Percentiles rank a stretch among this genome's conserved stretches.
Evolutionary conservation across 2,888 invertebrate species (phyloP).

Genomic region (Xestia rhomboidea): DNA sequence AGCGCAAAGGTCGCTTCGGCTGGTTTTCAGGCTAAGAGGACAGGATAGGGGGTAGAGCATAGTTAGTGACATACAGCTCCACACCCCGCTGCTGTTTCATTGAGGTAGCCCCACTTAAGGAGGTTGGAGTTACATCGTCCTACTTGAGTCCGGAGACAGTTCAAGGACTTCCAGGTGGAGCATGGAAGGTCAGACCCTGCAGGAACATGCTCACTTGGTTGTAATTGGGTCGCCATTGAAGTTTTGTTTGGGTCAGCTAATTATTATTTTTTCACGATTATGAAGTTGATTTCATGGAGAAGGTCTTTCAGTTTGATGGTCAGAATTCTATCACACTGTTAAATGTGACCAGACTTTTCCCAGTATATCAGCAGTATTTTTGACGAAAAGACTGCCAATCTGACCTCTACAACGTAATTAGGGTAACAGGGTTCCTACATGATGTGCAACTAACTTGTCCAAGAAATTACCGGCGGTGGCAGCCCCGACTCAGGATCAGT

Average conservation of each 20-base stretch:
- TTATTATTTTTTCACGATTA: not conserved
- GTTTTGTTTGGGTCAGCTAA: not conserved
- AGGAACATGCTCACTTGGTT: too few relatives aligned
- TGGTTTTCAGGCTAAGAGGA: too few relatives aligned
- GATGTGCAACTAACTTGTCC: not conserved
- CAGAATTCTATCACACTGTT: not conserved
- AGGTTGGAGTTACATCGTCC: too few relatives aligned
- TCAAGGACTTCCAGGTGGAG: too few relatives aligned
- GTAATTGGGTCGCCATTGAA: not conserved
- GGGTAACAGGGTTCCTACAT: not conserved
- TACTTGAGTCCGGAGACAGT: too few relatives aligned
- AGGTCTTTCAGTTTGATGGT: not conserved
- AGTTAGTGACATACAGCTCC: too few relatives aligned
- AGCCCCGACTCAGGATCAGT: too few relatives aligned
- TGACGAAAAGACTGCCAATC: not conserved
- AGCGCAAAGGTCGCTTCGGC: too few relatives aligned
- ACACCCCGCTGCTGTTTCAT: too few relatives aligned
- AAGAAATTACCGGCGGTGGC: not conserved
- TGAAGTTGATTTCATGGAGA: not conserved
- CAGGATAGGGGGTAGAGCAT: too few relatives aligned
- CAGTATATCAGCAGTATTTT: not conserved
- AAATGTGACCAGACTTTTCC: not conserved
- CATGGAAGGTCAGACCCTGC: too few relatives aligned
- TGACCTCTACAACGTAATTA: not conserved
- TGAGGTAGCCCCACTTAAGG: too few relatives aligned